Conservation (phyloP, 2,797 vertebrate genomes). For the Arremon aurantiirostris region DNA sequence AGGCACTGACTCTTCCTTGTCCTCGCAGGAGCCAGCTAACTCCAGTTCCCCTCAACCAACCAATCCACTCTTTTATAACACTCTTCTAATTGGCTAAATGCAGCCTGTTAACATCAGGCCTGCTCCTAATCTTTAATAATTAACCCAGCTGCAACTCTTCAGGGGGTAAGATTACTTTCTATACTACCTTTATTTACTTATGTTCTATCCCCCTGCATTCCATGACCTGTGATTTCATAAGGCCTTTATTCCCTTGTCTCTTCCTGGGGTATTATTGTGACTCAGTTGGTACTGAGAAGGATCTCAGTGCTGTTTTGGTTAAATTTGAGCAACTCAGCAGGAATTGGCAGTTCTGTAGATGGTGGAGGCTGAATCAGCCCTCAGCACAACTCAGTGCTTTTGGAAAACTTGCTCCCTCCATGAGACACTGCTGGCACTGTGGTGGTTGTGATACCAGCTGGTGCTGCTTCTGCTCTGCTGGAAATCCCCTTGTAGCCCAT, state of each 20-base stretch:
- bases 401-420: not conserved
- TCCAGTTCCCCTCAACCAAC: no score
- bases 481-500: not conserved
- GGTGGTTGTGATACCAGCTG: not conserved
- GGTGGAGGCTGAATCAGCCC: not conserved
- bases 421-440: not conserved
- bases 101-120: no score
- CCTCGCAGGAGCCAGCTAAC: no score
- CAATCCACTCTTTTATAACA: no score
- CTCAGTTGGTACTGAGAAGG: fast-evolving
- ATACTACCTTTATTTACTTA: no score
- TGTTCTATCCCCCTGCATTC: not conserved
- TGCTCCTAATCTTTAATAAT: no score
- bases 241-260: not conserved
- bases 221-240: not conserved
- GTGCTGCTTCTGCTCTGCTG: not conserved
- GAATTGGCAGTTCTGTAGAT: not conserved
- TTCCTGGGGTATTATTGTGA: not conserved
- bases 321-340: not conserved
- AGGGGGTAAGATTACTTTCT: no score
- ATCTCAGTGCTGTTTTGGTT: not conserved
- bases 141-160: no score
- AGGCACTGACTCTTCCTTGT: no score
- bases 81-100: no score
- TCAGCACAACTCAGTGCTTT: not conserved